Evolutionary conservation across 1,140 invertebrate genomes (phyloP).

Genomic region (Phymorhynchus buccinoides): DNA sequence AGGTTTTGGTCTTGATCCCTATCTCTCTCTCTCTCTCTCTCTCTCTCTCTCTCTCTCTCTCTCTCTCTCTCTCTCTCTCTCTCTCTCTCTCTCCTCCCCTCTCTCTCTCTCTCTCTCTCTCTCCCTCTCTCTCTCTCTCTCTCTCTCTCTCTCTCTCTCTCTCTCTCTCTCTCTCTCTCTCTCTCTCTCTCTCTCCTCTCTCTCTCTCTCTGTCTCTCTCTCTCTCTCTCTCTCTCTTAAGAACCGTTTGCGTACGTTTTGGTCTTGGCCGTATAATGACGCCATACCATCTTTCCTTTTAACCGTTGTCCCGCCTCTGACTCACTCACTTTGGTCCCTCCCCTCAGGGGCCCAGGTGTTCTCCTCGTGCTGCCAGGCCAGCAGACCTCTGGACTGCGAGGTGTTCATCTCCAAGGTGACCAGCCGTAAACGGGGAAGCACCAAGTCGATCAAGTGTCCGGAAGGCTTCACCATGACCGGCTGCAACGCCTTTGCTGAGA

Average conservation of each 20-base stretch:
- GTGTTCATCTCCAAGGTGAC: no score
- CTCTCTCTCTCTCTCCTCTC: not conserved
- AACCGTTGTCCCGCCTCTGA: not conserved
- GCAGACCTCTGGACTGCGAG: no score
- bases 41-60: not conserved
- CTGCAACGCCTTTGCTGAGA: no score
- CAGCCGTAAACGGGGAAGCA: no score
- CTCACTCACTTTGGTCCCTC: not conserved
- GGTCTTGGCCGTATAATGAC: not conserved
- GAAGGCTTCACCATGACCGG: no score
- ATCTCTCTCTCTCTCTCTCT: not conserved
- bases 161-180: not conserved
- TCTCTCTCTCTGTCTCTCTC: not conserved
- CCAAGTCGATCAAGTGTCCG: no score
- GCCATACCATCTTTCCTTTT: not conserved
- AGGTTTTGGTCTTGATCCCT: no score
- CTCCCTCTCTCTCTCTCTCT: not conserved
- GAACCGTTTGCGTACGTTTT: not conserved
- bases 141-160: not conserved
- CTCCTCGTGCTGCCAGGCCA: not conserved
- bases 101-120: not conserved
- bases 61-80: not conserved
- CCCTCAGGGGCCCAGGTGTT: not conserved
- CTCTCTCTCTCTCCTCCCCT: not conserved
- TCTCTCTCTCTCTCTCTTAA: not conserved